Conservation (phyloP, 2,888 invertebrate genomes). For the Caenorhabditis virilis region DNA sequence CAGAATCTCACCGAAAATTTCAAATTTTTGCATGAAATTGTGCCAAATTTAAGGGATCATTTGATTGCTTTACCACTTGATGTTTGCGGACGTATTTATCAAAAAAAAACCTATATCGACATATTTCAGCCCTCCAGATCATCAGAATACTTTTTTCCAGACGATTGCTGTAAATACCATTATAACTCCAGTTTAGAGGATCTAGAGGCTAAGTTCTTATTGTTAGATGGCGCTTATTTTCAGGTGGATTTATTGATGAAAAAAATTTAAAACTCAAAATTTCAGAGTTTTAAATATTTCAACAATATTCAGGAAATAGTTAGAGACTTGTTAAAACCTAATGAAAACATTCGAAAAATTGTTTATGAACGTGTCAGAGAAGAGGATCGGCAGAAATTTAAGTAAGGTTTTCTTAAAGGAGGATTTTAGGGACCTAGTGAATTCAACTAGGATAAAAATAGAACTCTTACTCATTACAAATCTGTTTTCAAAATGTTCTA, state of each 20-base stretch:
- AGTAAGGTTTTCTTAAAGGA: neutral
- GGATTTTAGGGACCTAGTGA: too few species aligned
- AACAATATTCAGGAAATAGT: conserved; percentile 2
- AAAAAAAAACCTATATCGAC: neutral
- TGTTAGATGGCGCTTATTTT: conserved; percentile 21
- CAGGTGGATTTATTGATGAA: conserved; percentile 10
- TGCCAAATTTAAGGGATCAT: conserved; percentile 4
- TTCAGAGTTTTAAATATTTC: conserved; percentile 37
- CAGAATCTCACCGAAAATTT: conserved; percentile 7
- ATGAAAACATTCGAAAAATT: neutral
- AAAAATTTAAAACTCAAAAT: neutral
- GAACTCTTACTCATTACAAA: too few species aligned
- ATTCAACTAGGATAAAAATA: too few species aligned
- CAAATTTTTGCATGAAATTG: neutral
- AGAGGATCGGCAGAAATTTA: too few species aligned
- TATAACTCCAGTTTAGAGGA: conserved; percentile 10
- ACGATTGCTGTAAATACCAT: conserved; percentile 18
- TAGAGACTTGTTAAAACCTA: conserved; percentile 18
- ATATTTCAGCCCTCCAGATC: too few species aligned
- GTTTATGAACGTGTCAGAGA: too few species aligned
- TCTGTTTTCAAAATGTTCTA: too few species aligned
- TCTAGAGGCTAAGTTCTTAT: conserved; percentile 15
- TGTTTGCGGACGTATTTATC: neutral
- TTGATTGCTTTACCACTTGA: conserved; percentile 16
- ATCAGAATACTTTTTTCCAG: too few species aligned